Base-by-base conservation (phyloP, 2,888 invertebrate genomes). In the Drosophila prolongata region DNA sequence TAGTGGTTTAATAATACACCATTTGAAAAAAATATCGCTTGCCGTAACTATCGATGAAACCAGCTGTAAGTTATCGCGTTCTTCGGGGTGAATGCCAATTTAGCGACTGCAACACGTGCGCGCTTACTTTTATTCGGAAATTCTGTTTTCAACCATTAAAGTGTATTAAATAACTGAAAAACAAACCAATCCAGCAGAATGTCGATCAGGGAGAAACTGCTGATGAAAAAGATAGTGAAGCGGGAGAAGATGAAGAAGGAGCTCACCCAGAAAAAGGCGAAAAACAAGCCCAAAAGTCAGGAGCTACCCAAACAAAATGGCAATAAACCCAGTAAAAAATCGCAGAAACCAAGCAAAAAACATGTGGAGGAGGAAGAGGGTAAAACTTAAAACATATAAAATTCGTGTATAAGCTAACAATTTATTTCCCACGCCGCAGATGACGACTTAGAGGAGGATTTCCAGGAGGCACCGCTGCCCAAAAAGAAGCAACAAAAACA, bases 161-260 rank as follows among this genome's bases (percentile, higher is more conserved):
- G 54, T 56, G 16, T 43, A 58, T 53, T 59, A 56, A 43, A 47
- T 30, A 30, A 13, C 49, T 59, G 53, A 43, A 52, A 37, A 11
- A 35, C 14, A 3, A n/a, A 43, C 1, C 14, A 19, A 58, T 8
- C 5, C 56, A 16, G 2, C 50, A 61, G n/a, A 52, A 92, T 92
- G 92, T 91, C 92, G 6, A 87, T 92, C 13, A 87, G 92, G 0
- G 95, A 96, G 74, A 95, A 95, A 92, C 93, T 96, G 54, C 92
- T 96, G 27, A 94, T 95, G 94, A 93, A 95, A 60, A 96, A 96
- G 92, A 96, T 96, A 37, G 96, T 95, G 76, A 96, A 96, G 86
- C 94, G 95, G 0, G 96, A 96, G 81, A 95, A 95, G 82, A 95
- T 94, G 76, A 96, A 95, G 87, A 93, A 95, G 79, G 95, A 95